Base-by-base conservation (phyloP, 2,888 invertebrate species). In the Drosophila mettleri region DNA sequence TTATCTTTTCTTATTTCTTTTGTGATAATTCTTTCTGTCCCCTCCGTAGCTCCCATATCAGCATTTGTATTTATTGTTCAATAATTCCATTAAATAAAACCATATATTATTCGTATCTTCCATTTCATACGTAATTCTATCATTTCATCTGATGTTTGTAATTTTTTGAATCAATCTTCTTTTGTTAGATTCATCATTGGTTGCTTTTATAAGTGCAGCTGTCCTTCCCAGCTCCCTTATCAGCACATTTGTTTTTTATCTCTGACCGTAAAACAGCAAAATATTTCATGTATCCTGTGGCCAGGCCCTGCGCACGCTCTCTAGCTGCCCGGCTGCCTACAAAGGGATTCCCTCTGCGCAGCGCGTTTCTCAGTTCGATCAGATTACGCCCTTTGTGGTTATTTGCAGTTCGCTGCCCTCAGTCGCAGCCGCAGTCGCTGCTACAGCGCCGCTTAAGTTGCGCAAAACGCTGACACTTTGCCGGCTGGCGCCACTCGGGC, bases 401-500 rank as follows among this genome's bases (percentile, higher is more conserved):
- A 33, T 18, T 24, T 43, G 46, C 45, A 22, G 33, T 41, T 45
- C 52, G 52, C 38, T 20, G 59, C 54, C 33, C 43, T 53, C 41
- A n/a, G n/a, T n/a, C 5, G 24, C 24, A 36, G 34, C 27, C 39
- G 29, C 14, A 51, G 41, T 49, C 34, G 45, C 20, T 55, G 41
- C 38, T 29, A 29, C 46, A 29, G 46, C 46, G 43, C 65, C 33
- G 72, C 46, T 68, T 69, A 74, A 68, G 67, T 66, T 83, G 83
- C 83, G 83, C 83, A 80, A 63, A 65, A 55, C 69, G 72, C 57
- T 46, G 69, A 24, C 67, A 67, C 45, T 71, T 78, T 55, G 63
- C 60, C 71, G 71, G 53, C 66, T 75, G 78, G 83, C 83, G 80
- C 71, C 83, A 74, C 58, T 76, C 59, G 65, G 77, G 55, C 73